A percentile compares a stretch with the other conserved stretches of the same genome.
Conservation (phyloP, 2,888 invertebrate species). For the Phortica okadai region DNA sequence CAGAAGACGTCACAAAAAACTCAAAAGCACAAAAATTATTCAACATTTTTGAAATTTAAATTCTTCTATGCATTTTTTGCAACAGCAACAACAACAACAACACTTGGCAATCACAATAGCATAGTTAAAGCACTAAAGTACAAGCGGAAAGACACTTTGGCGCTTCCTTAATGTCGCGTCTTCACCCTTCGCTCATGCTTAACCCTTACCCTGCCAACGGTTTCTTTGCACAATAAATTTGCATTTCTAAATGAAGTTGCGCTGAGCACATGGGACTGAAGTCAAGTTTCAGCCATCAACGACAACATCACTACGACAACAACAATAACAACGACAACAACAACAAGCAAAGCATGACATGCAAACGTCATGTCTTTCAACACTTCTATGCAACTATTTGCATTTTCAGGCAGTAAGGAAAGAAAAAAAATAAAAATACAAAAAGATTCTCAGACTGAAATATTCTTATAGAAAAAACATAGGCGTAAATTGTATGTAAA, state of each 20-base stretch:
- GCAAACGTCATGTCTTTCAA: slow-evolving; percentile 53
- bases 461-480: no score
- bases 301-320: no score
- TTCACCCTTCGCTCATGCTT: no score
- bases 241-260: slow-evolving; percentile 21
- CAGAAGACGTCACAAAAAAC: no score
- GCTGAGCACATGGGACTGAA: slow-evolving; percentile 41
- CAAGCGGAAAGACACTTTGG: no score
- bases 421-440: neutral
- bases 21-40: no score
- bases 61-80: no score
- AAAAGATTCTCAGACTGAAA: neutral
- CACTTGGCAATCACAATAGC: no score
- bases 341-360: slow-evolving; percentile 22
- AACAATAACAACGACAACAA: slow-evolving; percentile 40
- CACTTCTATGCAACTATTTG: slow-evolving; percentile 66
- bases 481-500: neutral
- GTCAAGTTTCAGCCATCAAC: slow-evolving; percentile 72
- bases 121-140: no score
- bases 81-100: no score
- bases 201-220: neutral
- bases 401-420: slow-evolving; percentile 44
- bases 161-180: no score
- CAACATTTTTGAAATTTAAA: no score
- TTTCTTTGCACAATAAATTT: neutral